phyloP scores from a whole-genome alignment of 2,888 invertebrate species.

The Reticulitermes lucifugus region DNA sequence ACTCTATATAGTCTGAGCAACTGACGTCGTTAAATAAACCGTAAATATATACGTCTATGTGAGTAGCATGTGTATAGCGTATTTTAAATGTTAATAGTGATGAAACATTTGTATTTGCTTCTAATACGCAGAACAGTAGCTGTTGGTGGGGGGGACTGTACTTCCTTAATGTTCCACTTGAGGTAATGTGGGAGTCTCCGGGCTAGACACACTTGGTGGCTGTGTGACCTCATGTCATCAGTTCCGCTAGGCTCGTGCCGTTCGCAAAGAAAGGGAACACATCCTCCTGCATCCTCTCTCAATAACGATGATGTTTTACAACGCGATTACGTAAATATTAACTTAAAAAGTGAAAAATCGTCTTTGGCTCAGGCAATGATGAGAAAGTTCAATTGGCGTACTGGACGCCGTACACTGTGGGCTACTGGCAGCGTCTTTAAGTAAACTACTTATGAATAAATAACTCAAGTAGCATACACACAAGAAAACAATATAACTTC shows the following conservation, averaged over 20 bases:
- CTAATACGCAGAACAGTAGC: background rate
- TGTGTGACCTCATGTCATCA: slow-evolving; percentile 22
- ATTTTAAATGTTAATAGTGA: no score
- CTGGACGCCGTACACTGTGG: no score
- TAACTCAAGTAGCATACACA: no score
- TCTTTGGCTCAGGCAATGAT: background rate
- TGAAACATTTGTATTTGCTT: no score
- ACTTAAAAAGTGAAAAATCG: slow-evolving; percentile 4
- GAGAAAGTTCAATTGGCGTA: no score
- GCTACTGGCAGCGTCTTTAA: no score
- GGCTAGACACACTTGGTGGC: slow-evolving; percentile 25
- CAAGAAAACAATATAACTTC: no score
- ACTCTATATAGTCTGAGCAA: no score
- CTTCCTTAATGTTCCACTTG: slow-evolving; percentile 30
- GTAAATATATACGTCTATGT: no score
- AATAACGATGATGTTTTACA: background rate
- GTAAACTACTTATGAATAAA: no score
- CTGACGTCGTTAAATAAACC: no score
- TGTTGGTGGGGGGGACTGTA: slow-evolving; percentile 3
- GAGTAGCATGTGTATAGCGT: no score
- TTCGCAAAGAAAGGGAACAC: background rate
- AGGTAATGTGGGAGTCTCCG: slow-evolving; percentile 30
- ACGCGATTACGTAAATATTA: slow-evolving; percentile 14
- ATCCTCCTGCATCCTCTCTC: background rate
- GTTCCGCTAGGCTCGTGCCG: slow-evolving; percentile 35